Conservation (phyloP, 2,113 vertebrate species). For the Macroglossus sobrinus region DNA sequence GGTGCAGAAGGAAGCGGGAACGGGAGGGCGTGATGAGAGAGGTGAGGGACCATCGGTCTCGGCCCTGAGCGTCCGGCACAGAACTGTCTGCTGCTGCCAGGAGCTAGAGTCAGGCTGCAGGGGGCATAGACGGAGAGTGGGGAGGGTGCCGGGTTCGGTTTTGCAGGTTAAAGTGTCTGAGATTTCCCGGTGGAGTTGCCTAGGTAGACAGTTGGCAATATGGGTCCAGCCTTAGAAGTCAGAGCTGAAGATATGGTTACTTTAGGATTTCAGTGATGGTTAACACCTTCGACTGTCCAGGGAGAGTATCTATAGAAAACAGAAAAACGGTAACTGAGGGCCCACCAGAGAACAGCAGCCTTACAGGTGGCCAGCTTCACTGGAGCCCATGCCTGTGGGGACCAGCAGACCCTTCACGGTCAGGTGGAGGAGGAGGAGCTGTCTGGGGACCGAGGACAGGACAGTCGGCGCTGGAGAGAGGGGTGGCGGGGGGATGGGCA, state of each 20-base stretch:
- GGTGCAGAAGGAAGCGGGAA: too few relatives aligned
- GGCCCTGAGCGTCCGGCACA: not conserved
- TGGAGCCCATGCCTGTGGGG: too few relatives aligned
- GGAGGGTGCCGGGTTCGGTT: not conserved
- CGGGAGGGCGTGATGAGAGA: not conserved
- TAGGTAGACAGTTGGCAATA: not conserved
- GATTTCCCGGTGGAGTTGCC: not conserved
- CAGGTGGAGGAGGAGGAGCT: not conserved
- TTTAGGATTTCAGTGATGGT: not conserved
- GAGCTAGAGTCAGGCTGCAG: not conserved
- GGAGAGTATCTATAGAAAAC: not conserved
- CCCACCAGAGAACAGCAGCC: accelerated
- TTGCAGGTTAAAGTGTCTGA: not conserved
- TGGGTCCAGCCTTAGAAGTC: not conserved
- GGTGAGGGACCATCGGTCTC: accelerated
- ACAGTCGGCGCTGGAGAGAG: not conserved
- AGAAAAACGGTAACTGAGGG: not conserved
- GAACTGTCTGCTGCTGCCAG: not conserved
- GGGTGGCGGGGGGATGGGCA: accelerated
- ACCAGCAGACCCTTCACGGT: not conserved
- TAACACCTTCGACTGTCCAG: not conserved
- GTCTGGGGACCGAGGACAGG: not conserved
- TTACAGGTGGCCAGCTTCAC: not conserved
- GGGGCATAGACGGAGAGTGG: accelerated
- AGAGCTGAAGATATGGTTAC: not conserved